phyloP scores from a whole-genome alignment of 2,113 vertebrate genomes.

The Cheirogaleus medius region DNA sequence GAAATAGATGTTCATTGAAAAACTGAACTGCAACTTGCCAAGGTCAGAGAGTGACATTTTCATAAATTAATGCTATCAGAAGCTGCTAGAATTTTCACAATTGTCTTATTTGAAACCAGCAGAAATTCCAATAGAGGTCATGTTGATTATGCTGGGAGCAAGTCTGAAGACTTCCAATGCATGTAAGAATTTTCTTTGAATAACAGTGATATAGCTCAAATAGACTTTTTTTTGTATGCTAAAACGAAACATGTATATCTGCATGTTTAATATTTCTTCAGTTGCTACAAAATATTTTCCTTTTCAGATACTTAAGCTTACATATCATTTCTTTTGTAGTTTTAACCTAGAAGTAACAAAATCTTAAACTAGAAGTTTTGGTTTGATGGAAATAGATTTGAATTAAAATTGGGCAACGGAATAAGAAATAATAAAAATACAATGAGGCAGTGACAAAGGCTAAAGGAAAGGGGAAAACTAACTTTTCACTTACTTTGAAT shows the following conservation, averaged over 20 bases:
- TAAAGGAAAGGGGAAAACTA: not conserved
- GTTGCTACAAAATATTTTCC: constrained; percentile 26
- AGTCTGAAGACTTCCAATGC: not conserved
- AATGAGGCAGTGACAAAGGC: not conserved
- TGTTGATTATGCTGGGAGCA: constrained; percentile 47
- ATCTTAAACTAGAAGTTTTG: not conserved
- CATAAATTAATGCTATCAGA: constrained; percentile 64
- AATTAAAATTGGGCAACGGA: not conserved
- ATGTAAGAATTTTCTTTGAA: constrained; percentile 39
- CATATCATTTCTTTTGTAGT: not conserved
- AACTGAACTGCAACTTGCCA: constrained; percentile 35
- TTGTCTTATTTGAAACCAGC: constrained; percentile 45
- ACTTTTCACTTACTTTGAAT: constrained; percentile 28
- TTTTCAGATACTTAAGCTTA: not conserved
- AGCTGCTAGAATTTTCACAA: constrained; percentile 41
- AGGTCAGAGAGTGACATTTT: constrained; percentile 65
- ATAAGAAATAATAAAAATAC: constrained; percentile 12
- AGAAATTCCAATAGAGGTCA: constrained; percentile 56
- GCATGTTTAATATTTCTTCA: not conserved
- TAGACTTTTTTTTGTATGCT: not conserved
- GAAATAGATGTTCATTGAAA: constrained; percentile 31
- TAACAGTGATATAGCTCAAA: not conserved
- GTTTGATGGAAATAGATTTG: not conserved
- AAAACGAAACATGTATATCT: not conserved
- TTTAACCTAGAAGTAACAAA: constrained; percentile 19